Evolutionary conservation across 2,797 vertebrate genomes (phyloP).

Genomic region (Onychomys arenicola): DNA sequence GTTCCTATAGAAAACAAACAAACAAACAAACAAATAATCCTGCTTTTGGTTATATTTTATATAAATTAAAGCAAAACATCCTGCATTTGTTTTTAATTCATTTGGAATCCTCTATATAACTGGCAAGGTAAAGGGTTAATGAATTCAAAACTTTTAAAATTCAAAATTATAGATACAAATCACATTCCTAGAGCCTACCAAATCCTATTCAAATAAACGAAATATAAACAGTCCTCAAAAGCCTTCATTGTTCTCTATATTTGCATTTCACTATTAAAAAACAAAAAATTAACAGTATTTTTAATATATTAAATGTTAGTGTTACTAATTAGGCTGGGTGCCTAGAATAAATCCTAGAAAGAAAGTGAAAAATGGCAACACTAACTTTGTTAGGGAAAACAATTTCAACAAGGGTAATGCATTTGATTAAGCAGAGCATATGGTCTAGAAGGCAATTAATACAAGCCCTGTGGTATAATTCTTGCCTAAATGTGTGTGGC

Average conservation of each 20-base stretch:
- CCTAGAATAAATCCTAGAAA: constrained; percentile 41
- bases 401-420: constrained; percentile 54
- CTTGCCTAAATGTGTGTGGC: neutral
- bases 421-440: constrained; percentile 70
- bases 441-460: constrained; percentile 71
- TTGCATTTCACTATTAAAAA: constrained; percentile 10
- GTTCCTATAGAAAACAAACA: neutral
- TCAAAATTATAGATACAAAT: neutral
- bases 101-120: neutral
- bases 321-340: neutral
- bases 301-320: constrained; percentile 24
- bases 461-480: constrained; percentile 58
- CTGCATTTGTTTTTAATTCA: constrained; percentile 22
- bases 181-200: neutral
- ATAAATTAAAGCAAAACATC: neutral
- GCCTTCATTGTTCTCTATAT: neutral
- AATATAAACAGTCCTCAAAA: constrained; percentile 52
- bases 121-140: neutral
- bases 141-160: constrained; percentile 39
- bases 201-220: constrained; percentile 19
- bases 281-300: constrained; percentile 17
- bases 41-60: neutral
- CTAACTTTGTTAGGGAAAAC: constrained; percentile 53
- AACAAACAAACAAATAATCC: neutral
- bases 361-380: constrained; percentile 44